Evolutionary conservation across 37 sponge, comb jelly and placozoan genomes (phyloP), one percentile per base, ranked within the genome.

Genomic region (Haliclona indistincta): DNA sequence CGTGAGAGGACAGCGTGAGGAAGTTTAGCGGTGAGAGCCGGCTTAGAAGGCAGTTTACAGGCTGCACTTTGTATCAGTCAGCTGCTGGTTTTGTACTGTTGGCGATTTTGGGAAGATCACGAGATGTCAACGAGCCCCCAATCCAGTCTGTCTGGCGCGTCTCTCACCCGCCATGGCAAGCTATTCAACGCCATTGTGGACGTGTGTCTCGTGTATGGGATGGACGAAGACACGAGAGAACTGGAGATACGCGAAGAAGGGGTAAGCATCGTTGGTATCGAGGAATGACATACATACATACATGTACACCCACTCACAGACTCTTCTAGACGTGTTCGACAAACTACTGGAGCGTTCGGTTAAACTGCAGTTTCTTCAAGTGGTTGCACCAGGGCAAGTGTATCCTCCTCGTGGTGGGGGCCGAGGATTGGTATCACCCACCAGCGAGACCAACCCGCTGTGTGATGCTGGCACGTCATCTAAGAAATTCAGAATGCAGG

Each of bases 151-250:
- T n/a, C n/a, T n/a, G n/a, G n/a, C n/a, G 51, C 13, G 10, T 47
- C 10, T 47, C 51, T 15, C 15, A 15, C 13, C 13, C 51, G 51
- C 10, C 51, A 47, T 10, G 15, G 15, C 40, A 65, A 65, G 23
- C 73, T 90, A 51, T 71, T 77, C 36, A 90, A 90, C 41, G 26
- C 78, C 32, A 61, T 84, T 26, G 81, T 85, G 38, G 82, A 90
- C 63, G 66, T 72, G 28, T 80, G 76, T 36, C 58, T 90, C 43
- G 81, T 90, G 37, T 85, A 84, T 54, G 91, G 91, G 3, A 60
- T 84, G 36, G 91, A 90, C 61, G 87, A 86, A 68, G 79, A 77
- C 28, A 30, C 44, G 17, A 67, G 75, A 30, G 74, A 66, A n/a
- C 67, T 82, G 67, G 74, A n/a, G 10, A 43, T 74, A 1, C 17